Base-by-base conservation (phyloP, 2,113 vertebrate genomes). In the Columbina picui region DNA sequence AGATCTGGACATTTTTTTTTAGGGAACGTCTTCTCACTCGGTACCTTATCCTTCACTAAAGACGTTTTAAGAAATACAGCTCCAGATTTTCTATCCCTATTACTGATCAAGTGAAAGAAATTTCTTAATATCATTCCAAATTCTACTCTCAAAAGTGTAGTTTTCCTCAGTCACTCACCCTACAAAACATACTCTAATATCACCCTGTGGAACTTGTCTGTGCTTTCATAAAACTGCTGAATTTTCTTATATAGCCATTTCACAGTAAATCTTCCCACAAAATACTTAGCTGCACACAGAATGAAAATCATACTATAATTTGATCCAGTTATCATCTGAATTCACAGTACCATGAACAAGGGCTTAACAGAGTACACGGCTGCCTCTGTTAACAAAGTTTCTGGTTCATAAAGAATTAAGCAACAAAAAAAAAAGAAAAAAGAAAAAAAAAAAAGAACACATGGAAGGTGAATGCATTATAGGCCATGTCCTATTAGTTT, bases 91-190 rank as follows among this genome's bases (percentile, higher is more conserved):
- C 60, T 89, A 47, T 63, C 30, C 3, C 18, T 63, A 2, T 47
- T 45, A 41, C 17, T 94, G 23, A 25, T 52, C 60, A 68, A 27
- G 22, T 65, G 19, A 49, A 89, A 97, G 2, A 82, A 76, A 49
- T 32, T 55, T 83, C 6, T 89, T 9, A 49, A 22, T 64, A 52
- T 7, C 7, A 21, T 32, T 84, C 25, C 45, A 81, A 80, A 39
- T 9, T 2, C 0, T 2, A 1, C 13, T 87, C 7, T 76, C 6
- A 27, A 53, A 89, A 71, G 8, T 0, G 2, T 9, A 1, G 3
- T 18, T 74, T 87, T 84, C 6, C 9, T 25, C 19, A 15, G 19
- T 34, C 25, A 39, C 12, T 77, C 7, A 73, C 6, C 9, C 27
- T 36, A 32, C 26, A 94, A 88, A 52, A 45, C 3, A 21, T 36